A percentile compares a stretch with the other conserved stretches of the same genome.
Conservation (phyloP, 1,140 invertebrate genomes). For the Zaprionus davidi region DNA sequence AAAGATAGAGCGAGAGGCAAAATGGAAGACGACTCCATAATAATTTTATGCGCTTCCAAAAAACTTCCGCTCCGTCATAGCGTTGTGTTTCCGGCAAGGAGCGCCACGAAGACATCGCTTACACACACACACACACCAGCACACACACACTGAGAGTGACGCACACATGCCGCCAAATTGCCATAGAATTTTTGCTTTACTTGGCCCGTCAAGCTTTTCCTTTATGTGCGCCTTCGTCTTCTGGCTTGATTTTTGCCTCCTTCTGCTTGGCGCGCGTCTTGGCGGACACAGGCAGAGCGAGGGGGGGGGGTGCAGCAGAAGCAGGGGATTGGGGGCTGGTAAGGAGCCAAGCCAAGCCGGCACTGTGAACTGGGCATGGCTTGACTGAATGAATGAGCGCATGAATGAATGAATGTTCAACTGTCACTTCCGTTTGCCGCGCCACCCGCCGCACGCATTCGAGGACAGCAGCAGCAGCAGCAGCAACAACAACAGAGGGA, state of each 20-base stretch:
- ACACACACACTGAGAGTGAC: conserved; percentile 23
- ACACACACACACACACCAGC: conserved; percentile 34
- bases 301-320: no score
- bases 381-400: conserved; percentile 54
- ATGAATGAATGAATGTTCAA: conserved; percentile 81
- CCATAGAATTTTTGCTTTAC: conserved; percentile 67
- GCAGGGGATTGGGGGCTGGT: background rate
- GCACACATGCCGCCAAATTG: conserved; percentile 62
- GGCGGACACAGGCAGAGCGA: background rate
- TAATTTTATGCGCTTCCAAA: conserved; percentile 82
- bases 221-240: conserved; percentile 69
- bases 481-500: background rate
- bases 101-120: conserved; percentile 45
- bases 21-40: conserved; percentile 74
- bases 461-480: conserved; percentile 3
- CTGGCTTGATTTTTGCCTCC: conserved; percentile 60
- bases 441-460: conserved; percentile 44
- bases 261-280: conserved; percentile 36
- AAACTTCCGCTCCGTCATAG: conserved; percentile 80
- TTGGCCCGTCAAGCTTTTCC: conserved; percentile 68
- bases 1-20: conserved; percentile 20
- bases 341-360: background rate
- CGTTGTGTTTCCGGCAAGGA: conserved; percentile 72
- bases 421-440: conserved; percentile 73
- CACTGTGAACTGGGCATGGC: conserved; percentile 23